Base-by-base conservation (phyloP, 2,797 vertebrate species). In the Eulemur coronatus region DNA sequence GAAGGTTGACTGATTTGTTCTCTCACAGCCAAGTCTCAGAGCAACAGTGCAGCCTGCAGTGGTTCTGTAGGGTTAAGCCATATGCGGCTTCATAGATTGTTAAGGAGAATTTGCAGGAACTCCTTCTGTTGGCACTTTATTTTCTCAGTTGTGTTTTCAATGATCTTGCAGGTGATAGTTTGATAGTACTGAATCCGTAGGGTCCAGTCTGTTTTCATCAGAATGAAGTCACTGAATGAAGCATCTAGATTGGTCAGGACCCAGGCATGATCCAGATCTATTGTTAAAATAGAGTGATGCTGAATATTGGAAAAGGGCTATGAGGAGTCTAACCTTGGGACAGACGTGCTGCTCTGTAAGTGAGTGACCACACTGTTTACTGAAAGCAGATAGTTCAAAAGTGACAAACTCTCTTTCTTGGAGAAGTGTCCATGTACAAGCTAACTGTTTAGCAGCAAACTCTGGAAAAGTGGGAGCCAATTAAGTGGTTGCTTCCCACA, bases 31-130 rank as follows among this genome's bases (percentile, higher is more conserved):
- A 5, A 1, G 35, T 18, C 52, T 85, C 93, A 12, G 28, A 48
- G 35, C 12, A 1, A 41, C 52, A 22, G 24, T 75, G 13, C 43
- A 2, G 63, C 43, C 4, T 3, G 9, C 2, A 18, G 26, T 48
- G 2, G 41, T 65, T 67, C 33, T 3, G 3, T 1, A 4, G 52
- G 43, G 11, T 17, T 3, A 9, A 70, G 72, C 65, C 43, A 4
- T 4, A 1, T 2, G 72, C 4, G n/a, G 22, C 59, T 18, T 41
- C 4, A 14, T n/a, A 11, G 6, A 0, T 69, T 33, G 14, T 22
- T 50, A 24, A 46, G 50, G 35, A 57, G 55, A 55, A 30, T 70
- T 76, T 22, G 7, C 30, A 55, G 10, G 38, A 69, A 28, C 18
- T 17, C 52, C 75, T 82, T 50, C 75, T 82, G 59, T 33, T 55